Evolutionary conservation across 2,797 vertebrate species (phyloP).

Genomic region (Myotis findleyi): DNA sequence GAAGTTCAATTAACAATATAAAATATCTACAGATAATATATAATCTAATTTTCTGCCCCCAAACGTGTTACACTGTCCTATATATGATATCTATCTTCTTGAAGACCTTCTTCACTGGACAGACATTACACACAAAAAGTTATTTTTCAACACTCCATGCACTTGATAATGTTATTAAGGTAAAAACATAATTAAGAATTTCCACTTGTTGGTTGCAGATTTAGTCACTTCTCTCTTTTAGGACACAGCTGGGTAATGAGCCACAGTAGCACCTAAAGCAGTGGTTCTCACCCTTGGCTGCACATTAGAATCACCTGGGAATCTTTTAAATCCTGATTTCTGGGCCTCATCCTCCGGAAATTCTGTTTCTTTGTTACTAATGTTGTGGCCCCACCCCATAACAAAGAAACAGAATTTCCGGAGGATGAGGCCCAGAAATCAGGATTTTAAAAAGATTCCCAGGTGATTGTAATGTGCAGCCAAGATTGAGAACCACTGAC

Average conservation of each 20-base stretch:
- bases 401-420: no score
- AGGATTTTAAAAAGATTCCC: no score
- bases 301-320: no score
- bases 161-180: neutral
- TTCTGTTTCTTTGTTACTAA: no score
- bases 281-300: no score
- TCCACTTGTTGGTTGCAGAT: neutral
- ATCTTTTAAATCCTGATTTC: no score
- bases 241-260: neutral
- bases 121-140: neutral
- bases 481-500: no score
- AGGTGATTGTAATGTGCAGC: no score
- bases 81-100: neutral
- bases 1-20: conserved; percentile 23
- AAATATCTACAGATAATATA: neutral
- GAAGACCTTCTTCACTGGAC: neutral
- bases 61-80: neutral
- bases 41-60: neutral
- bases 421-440: no score
- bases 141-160: neutral
- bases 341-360: no score
- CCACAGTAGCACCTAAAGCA: neutral
- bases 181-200: conserved; percentile 30
- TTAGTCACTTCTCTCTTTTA: conserved; percentile 35
- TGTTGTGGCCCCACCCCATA: no score